These are phyloP conservation scores for Trogon surrucura DNA, from an alignment of 2,113 vertebrate species.

Conservation along the genomic window DNA sequence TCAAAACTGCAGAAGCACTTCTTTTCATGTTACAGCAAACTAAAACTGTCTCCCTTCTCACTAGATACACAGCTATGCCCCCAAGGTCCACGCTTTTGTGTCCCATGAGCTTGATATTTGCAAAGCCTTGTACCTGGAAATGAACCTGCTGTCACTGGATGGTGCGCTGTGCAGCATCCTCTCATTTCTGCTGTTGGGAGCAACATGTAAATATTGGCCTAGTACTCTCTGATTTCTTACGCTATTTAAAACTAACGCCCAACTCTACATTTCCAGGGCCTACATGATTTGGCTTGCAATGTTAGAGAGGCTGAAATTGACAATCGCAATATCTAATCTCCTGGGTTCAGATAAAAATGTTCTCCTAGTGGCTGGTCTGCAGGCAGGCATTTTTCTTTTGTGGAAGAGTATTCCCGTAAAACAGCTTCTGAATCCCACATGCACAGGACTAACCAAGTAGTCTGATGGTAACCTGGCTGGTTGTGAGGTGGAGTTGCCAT, in stretches of 20 bases:
- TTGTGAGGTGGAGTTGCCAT: fast-evolving
- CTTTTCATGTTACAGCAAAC: background rate
- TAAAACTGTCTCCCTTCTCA: background rate
- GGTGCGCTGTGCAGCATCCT: background rate
- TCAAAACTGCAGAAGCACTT: background rate
- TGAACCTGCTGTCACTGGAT: fast-evolving
- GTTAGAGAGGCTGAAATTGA: background rate
- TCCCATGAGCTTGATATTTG: background rate
- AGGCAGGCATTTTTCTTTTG: background rate
- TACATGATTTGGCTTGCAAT: background rate
- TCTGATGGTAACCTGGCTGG: background rate
- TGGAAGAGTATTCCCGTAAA: background rate
- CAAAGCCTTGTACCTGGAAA: background rate
- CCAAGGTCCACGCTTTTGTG: background rate
- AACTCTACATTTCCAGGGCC: background rate
- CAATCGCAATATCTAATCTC: background rate
- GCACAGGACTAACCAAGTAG: background rate
- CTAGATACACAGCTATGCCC: background rate
- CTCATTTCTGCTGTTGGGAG: background rate
- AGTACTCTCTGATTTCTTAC: background rate
- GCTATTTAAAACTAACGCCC: background rate
- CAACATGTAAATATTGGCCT: background rate
- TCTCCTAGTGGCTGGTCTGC: background rate
- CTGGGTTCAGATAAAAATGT: background rate
- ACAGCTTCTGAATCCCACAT: background rate